Percentiles rank a stretch among this genome's conserved stretches.
Evolutionary conservation across 2,797 vertebrate genomes (phyloP).

Genomic region (Neopelma chrysocephalum): DNA sequence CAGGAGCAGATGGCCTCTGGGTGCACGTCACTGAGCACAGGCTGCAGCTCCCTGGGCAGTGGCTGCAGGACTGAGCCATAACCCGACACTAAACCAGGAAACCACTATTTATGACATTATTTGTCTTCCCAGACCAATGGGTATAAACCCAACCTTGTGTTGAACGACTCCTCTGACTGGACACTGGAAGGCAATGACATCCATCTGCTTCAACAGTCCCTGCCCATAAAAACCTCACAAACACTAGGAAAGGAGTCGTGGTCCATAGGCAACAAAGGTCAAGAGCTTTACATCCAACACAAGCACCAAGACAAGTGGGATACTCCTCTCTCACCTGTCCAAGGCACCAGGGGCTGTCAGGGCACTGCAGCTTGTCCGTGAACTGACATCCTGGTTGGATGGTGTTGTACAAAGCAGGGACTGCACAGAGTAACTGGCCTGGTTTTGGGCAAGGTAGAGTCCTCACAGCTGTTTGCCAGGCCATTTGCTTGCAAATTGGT

Average conservation of each 20-base stretch:
- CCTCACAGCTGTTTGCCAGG: background rate
- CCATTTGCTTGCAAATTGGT: background rate
- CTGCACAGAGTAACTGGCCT: background rate
- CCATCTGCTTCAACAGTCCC: background rate
- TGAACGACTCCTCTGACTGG: background rate
- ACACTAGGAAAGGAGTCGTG: background rate
- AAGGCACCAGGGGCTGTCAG: background rate
- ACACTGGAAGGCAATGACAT: background rate
- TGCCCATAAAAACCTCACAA: background rate
- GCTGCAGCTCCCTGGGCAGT: background rate
- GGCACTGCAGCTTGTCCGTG: background rate
- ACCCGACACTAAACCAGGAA: background rate
- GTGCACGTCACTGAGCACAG: background rate
- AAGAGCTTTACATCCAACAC: background rate
- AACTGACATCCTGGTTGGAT: background rate
- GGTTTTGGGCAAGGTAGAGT: background rate
- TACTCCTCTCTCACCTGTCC: background rate
- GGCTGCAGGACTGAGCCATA: background rate
- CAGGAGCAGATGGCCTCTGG: background rate
- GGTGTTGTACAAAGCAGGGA: background rate
- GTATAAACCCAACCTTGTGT: background rate
- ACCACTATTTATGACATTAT: background rate
- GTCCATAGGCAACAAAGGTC: background rate
- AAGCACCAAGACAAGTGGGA: background rate
- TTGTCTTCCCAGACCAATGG: background rate